Evolutionary conservation across 2,797 vertebrate genomes (phyloP), one percentile per base, ranked within the genome.

Genomic region (Muscicapa comitata): DNA sequence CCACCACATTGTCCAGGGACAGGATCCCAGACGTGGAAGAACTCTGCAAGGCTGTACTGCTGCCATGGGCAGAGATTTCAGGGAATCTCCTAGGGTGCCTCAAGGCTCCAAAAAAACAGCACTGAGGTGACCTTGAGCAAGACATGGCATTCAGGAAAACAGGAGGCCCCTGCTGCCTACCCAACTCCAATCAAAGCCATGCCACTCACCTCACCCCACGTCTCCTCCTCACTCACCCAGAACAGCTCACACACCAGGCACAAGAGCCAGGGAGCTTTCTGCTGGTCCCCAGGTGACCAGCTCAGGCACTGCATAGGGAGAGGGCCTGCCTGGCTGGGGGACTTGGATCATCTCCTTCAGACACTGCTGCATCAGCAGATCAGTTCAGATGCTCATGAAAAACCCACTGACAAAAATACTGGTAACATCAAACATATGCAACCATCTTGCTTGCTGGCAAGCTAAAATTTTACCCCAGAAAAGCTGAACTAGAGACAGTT

Each of bases 1-100:
- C 31, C 67, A 59, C 20, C 16, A 33, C 7, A 1, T 20, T 38
- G 45, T 40, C 54, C 37, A 54, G 24, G 11, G n/a, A 70, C 2
- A 4, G 28, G 35, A 50, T 1, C 9, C n/a, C 0, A 7, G 40
- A 24, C 0, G 0, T 6, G 7, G 33, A 57, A 84, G 31, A 55
- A 40, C 17, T 17, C 23, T 7, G 4, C 31, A 50, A 77, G 43
- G 48, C 42, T 63, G 40, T 24, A 12, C 23, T 45, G 43, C 43
- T 71, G 45, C 23, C 24, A 19, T 2, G 0, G 2, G 33, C 25
- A 59, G 42, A 59, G 13, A 54, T 51, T n/a, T 51, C 3, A 3
- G 31, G 43, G 14, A 66, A 73, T 53, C 31, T 59, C 59, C 58
- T 25, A 29, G 12, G 2, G 2, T 38, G 43, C 26, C 70, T 58